Conservation (phyloP, 1,140 invertebrate species). For the Drosophila littoralis region DNA sequence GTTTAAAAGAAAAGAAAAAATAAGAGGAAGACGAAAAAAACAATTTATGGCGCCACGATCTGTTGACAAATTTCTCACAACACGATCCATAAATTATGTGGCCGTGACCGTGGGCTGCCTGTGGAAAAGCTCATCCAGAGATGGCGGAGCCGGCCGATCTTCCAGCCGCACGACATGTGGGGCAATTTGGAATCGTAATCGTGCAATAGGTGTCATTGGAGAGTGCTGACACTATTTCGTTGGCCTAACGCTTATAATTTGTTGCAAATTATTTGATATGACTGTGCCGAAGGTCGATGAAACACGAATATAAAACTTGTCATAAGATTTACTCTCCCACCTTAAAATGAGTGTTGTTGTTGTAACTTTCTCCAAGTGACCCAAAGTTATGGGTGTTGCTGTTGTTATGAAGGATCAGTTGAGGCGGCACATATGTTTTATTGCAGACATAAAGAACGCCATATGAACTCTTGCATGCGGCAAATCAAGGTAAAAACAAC, state of each 20-base stretch:
- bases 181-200: constrained; percentile 65
- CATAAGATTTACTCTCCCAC: constrained; percentile 20
- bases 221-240: constrained; percentile 51
- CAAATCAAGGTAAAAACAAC: constrained; percentile 6
- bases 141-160: constrained; percentile 35
- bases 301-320: not conserved
- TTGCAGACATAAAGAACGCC: constrained; percentile 55
- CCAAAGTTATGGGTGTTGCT: constrained; percentile 54
- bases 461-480: constrained; percentile 46
- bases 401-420: constrained; percentile 63
- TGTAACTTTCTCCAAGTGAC: constrained; percentile 28
- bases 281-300: constrained; percentile 20
- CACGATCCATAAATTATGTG: constrained; percentile 80
- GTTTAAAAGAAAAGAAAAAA: not conserved
- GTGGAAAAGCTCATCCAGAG: constrained; percentile 24
- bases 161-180: constrained; percentile 69
- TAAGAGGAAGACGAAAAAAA: constrained; percentile 36
- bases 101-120: constrained; percentile 62
- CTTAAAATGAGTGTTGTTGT: constrained; percentile 18
- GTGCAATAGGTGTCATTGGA: constrained; percentile 56
- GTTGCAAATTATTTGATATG: constrained; percentile 65
- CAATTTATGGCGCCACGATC: constrained; percentile 79
- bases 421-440: constrained; percentile 52
- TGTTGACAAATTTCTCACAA: constrained; percentile 78
- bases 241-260: constrained; percentile 49